Percentiles rank a stretch among this genome's conserved stretches.
phyloP scores from a whole-genome alignment of 2,888 invertebrate genomes.

The Idaea biselata region DNA sequence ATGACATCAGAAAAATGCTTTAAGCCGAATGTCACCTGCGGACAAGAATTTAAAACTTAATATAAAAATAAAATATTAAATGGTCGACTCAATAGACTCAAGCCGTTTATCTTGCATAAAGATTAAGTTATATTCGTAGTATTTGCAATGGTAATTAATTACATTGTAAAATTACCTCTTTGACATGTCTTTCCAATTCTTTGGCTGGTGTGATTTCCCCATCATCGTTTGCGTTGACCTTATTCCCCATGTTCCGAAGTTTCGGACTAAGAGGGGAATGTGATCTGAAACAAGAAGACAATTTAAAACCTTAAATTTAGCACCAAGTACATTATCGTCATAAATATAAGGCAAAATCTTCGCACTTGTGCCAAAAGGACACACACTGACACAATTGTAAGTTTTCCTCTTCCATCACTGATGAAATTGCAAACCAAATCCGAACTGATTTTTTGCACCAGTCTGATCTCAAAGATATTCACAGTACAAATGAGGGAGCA shows the following conservation, averaged over 20 bases:
- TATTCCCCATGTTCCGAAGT: slow-evolving; percentile 71
- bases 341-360: slow-evolving; percentile 9
- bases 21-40: slow-evolving; percentile 79
- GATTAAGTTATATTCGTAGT: not conserved
- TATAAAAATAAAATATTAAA: too few species aligned
- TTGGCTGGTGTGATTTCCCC: slow-evolving; percentile 84
- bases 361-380: not conserved
- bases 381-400: not conserved
- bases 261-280: slow-evolving; percentile 84
- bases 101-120: too few species aligned
- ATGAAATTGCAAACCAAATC: not conserved
- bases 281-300: slow-evolving; percentile 61
- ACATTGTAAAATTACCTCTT: slow-evolving; percentile 82
- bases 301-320: slow-evolving; percentile 14
- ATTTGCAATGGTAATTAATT: slow-evolving; percentile 1
- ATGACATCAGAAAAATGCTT: slow-evolving; percentile 96
- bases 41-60: slow-evolving; percentile 13
- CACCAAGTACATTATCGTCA: slow-evolving; percentile 15
- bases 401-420: not conserved
- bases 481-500: not conserved
- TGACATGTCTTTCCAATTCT: slow-evolving; percentile 88
- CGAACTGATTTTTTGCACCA: not conserved
- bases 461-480: not conserved
- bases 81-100: too few species aligned
- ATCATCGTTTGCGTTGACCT: slow-evolving; percentile 79